Conservation (phyloP, 2,113 vertebrate species). For the Egretta garzetta region DNA sequence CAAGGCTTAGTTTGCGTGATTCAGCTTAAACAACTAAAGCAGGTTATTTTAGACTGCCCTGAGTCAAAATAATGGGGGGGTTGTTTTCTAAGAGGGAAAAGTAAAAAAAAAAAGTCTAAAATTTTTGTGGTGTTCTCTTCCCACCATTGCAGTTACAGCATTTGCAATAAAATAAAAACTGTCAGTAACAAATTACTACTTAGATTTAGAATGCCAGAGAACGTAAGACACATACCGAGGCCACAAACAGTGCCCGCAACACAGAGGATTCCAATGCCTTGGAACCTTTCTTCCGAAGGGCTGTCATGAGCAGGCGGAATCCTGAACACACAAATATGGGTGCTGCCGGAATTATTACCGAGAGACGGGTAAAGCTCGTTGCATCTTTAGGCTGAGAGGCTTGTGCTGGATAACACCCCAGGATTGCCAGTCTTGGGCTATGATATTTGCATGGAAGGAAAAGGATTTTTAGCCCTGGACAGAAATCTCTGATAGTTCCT, state of each 20-base stretch:
- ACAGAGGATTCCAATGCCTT: not conserved
- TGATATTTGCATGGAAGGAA: not conserved
- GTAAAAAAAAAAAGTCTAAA: not conserved
- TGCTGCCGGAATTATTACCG: not conserved
- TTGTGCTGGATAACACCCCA: not conserved
- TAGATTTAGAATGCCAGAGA: not conserved
- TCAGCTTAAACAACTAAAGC: not conserved
- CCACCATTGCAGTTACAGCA: not conserved
- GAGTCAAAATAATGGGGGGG: not conserved
- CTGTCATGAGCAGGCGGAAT: not conserved
- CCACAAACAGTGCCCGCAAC: not conserved
- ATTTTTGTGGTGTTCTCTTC: not conserved
- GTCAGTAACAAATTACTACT: not conserved
- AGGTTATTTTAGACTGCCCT: not conserved
- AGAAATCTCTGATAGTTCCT: not conserved
- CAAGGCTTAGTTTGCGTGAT: not conserved
- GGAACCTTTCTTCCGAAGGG: not conserved
- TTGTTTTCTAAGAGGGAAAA: not conserved
- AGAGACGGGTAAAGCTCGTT: rapidly evolving
- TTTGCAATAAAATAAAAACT: not conserved
- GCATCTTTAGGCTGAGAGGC: not conserved
- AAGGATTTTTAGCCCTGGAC: not conserved
- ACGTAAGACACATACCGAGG: not conserved
- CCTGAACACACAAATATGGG: not conserved
- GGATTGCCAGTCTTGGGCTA: not conserved